Base-by-base conservation (phyloP, 23 tunicate species). In the Oikopleura albicans region DNA sequence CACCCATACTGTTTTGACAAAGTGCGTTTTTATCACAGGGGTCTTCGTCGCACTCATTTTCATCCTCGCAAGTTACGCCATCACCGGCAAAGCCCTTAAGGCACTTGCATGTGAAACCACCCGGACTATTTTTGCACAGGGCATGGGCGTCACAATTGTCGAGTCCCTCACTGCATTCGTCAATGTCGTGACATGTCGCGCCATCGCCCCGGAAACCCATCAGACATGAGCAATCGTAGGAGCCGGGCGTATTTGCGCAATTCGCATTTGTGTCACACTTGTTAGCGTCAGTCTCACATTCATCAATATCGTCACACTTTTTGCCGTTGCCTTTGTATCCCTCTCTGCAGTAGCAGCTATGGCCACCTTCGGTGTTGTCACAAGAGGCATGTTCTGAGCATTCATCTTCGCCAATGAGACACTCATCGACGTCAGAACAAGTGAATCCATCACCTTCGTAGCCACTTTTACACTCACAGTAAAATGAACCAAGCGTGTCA, bases 361-460 rank as follows among this genome's bases (percentile, higher is more conserved):
- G 83, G 35, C 83, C 39, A 40, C 89, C 89, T 29, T 75, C 76
- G 41, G 76, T 76, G 79, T 87, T 87, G 38, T 56, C 56, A 41
- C 89, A 87, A 41, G 76, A 39, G 28, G 89, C 87, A 41, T 87
- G 59, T n/a, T 76, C 49, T n/a, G 76, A 83, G 57, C 89, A 87
- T 0, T 84, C 31, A 29, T 71, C 79, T 12, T 71, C 79, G 57
- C 39, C 71, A 22, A 49, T 22, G 8, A 8, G 59, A n/a, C 79
- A 71, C 31, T 71, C 79, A 29, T 71, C 37, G 33, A 71, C 79
- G 31, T 71, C 79, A 2, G 2, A 22, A 29, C 79, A 71, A 71
- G 34, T 12, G 31, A 71, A 71, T 16, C 79, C 79, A 29, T 71
- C 79, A 12, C 79, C 79, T 4, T 16, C 33, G 79, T 71, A 71